Conservation (phyloP, 2,113 vertebrate genomes). For the Halichoeres trimaculatus region DNA sequence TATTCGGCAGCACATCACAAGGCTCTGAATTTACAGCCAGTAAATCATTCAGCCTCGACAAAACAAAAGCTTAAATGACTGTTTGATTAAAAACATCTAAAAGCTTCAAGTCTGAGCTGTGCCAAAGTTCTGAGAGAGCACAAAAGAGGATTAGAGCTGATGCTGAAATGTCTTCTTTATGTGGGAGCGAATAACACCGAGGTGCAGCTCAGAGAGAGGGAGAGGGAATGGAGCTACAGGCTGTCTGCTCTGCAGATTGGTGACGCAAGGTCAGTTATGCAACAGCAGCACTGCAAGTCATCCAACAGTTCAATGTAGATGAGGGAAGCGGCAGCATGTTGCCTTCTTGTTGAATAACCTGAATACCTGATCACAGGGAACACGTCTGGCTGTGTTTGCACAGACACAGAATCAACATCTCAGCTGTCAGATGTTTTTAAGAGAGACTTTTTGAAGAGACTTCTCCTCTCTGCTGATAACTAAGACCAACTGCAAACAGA, state of each 20-base stretch:
- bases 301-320: slow-evolving; percentile 80
- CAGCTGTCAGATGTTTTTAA: slow-evolving; percentile 18
- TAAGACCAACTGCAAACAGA: slow-evolving; percentile 25
- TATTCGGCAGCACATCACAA: background rate
- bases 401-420: slow-evolving; percentile 5
- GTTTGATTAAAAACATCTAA: slow-evolving; percentile 21
- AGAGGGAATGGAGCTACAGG: slow-evolving; percentile 50
- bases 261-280: slow-evolving; percentile 87
- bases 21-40: slow-evolving; percentile 9
- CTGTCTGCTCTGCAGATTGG: slow-evolving; percentile 57
- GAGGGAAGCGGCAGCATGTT: slow-evolving; percentile 47
- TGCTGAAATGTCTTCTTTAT: slow-evolving; percentile 34
- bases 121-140: slow-evolving; percentile 24
- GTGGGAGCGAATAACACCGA: slow-evolving; percentile 17
- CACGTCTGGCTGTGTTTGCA: slow-evolving; percentile 26
- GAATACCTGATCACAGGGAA: slow-evolving; percentile 26
- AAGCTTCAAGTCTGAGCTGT: slow-evolving; percentile 13
- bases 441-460: background rate
- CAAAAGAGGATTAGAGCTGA: slow-evolving; percentile 42
- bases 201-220: slow-evolving; percentile 35
- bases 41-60: background rate
- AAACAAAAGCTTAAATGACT: slow-evolving; percentile 1
- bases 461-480: slow-evolving; percentile 6
- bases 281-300: slow-evolving; percentile 85
- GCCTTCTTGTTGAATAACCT: slow-evolving; percentile 33